phyloP scores from a whole-genome alignment of 2,888 invertebrate genomes.

The Tenthredo livida region DNA sequence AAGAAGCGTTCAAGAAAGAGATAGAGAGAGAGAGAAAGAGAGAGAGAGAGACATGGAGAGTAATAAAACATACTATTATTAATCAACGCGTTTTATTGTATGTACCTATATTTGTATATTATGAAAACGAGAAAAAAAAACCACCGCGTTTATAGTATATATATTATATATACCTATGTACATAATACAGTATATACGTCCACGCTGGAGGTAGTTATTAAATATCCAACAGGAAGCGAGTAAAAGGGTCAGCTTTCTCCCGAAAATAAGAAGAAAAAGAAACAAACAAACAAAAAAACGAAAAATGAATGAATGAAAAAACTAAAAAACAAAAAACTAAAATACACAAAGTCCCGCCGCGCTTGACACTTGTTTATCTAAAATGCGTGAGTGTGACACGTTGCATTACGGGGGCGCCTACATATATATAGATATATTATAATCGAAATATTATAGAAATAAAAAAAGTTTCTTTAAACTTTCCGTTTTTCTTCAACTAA shows the following conservation, averaged over 20 bases:
- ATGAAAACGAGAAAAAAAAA: background rate
- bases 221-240: constrained; percentile 28
- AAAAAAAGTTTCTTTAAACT: background rate
- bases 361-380: background rate
- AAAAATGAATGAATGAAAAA: no score
- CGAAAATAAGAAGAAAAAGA: constrained; percentile 56
- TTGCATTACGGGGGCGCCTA: background rate
- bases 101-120: background rate
- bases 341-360: background rate
- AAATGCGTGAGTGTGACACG: background rate
- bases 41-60: no score
- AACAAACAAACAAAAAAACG: background rate
- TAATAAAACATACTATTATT: no score
- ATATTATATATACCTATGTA: no score
- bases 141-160: background rate
- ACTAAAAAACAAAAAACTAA: background rate
- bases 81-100: background rate
- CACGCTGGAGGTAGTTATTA: background rate
- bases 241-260: constrained; percentile 63
- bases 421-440: background rate
- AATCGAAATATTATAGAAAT: background rate
- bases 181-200: no score
- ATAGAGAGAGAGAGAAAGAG: background rate
- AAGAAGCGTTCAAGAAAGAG: background rate
- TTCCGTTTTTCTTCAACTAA: background rate